Evolutionary conservation across 1,140 invertebrate species (phyloP), one percentile per base, ranked within the genome.

Genomic region (Linepithema humile): DNA sequence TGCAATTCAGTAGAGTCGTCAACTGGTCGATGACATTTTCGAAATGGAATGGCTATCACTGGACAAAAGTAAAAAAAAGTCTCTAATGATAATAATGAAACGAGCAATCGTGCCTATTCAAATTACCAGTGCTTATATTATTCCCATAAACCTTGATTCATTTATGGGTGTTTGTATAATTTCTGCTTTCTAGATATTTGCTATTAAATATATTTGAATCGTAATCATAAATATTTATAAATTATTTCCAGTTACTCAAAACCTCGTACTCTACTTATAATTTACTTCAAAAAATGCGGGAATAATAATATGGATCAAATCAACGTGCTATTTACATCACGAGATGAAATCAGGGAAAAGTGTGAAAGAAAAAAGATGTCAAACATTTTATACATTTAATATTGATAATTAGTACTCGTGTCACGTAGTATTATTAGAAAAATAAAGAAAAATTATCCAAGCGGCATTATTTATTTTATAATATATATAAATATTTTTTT

Each of bases 241-340:
- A 64, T n/a, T 15, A 74, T 17, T 84, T 87, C 0, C 40, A 89
- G 88, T 10, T 89, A n/a, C 3, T 89, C 4, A 88, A 86, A 48
- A 78, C 48, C 1, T 85, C 88, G 0, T 89, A 89, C 38, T 87
- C 87, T 0, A 73, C 45, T 9, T 89, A 57, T 7, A 89, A 84
- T 2, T 2, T 89, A 38, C n/a, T 89, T 29, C 87, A 88, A 59
- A 32, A 70, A 15, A 62, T 9, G 26, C 7, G 48, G 48, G 20
- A 20, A 0, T 70, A 1, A 70, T 32, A 20, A 0, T 23, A 9
- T 6, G 2, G 1, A 40, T 26, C 5, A n/a, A 59, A 40, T 40
- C 2, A 73, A 57, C 7, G 23, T 6, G 4, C 4, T n/a, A 32
- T 38, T 17, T 4, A 57, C 10, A 53, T 50, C 15, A 38, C 1